Conservation (phyloP, 2,888 invertebrate species). For the Brenthis hecate region DNA sequence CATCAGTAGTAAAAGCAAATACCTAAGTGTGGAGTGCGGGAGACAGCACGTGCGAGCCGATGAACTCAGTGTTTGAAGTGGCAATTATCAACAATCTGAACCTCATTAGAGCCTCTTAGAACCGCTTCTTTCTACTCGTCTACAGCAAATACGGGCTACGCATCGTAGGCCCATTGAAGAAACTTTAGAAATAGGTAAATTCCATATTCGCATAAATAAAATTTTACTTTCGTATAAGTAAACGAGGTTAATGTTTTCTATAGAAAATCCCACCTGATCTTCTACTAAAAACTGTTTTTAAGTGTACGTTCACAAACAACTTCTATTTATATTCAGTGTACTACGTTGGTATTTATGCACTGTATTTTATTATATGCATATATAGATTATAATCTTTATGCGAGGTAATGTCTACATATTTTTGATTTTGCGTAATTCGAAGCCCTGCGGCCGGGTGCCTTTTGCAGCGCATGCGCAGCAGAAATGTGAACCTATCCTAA, state of each 20-base stretch:
- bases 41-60: constrained; percentile 20
- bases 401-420: constrained; percentile 20
- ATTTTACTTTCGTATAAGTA: too few relatives aligned
- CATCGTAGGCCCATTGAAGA: too few relatives aligned
- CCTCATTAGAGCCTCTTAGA: constrained; percentile 28
- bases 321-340: too few relatives aligned
- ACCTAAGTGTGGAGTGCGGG: not conserved
- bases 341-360: too few relatives aligned
- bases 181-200: too few relatives aligned
- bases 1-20: not conserved
- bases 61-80: constrained; percentile 33
- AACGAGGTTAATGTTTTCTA: too few relatives aligned
- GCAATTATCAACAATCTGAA: constrained; percentile 33
- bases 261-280: too few relatives aligned
- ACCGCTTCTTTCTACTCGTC: not conserved
- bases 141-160: not conserved
- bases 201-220: too few relatives aligned
- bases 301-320: too few relatives aligned
- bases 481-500: constrained; percentile 24
- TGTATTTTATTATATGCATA: too few relatives aligned
- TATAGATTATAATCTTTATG: not conserved
- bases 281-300: too few relatives aligned
- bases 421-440: constrained; percentile 30
- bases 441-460: not conserved
- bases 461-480: constrained; percentile 12